Evolutionary conservation across 2,888 invertebrate species (phyloP), one percentile per base, ranked within the genome.

Genomic region (Leucania comma): DNA sequence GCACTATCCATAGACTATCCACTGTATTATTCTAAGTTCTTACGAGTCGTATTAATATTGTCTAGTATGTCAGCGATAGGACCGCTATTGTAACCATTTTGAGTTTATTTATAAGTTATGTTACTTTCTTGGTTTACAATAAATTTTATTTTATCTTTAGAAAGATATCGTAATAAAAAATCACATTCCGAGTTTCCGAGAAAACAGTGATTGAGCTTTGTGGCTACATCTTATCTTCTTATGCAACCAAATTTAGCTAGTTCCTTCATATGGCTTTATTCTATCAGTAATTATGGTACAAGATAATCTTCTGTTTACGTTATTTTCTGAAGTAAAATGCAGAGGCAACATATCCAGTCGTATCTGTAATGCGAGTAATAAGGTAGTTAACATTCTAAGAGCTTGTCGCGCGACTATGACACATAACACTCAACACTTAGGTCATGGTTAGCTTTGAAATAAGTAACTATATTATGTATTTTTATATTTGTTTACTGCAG

Each of bases 331-430:
- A 48, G 38, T 50, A 53, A 42, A 59, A 50, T 56, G 54, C 17
- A 29, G 9, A 20, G 14, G 17, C 12, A n/a, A 38, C 38, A 26
- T 50, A 4, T 22, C 12, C 22, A 24, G 4, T 14, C 22, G 14
- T 9, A 35, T n/a, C 57, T 17, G 6, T 14, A 35, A 10, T 29
- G 29, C 26, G 12, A 14, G 14, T 71, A 64, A 77, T 56, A 51
- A 63, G 46, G 35, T 29, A 12, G 72, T 65, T 61, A 78, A 64
- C 64, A 75, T 78, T 64, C 56, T 60, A 53, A 22, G 6, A 35
- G 17, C 71, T 63, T 22, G 63, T 42, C 0, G 8, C 12, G 32
- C 26, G 35, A 38, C 77, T 46, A 53, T 63, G 38, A 48, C 48
- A 72, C 64, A 48, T 63, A n/a, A 78, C 48, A 61, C 64, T 22